Percentiles rank a stretch among this genome's conserved stretches.
Evolutionary conservation across 2,797 vertebrate species (phyloP).

Genomic region (Enteromius thamalakanensis): DNA sequence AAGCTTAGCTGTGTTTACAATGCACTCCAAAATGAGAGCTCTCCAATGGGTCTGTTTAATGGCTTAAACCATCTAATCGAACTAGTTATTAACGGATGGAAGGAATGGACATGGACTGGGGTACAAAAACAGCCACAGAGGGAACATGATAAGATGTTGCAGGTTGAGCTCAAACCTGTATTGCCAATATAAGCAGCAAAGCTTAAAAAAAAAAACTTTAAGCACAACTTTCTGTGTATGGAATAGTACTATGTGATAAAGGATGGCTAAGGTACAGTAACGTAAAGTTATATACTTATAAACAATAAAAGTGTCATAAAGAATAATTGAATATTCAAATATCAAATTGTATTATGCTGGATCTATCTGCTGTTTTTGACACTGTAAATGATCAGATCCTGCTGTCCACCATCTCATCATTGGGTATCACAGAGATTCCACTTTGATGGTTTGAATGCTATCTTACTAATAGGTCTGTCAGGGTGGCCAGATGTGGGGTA

Average conservation of each 20-base stretch:
- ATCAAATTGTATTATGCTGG: no score
- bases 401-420: no score
- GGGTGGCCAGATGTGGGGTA: no score
- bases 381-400: no score
- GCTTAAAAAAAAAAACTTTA: neutral
- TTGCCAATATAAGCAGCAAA: neutral
- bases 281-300: neutral
- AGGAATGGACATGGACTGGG: conserved; percentile 30
- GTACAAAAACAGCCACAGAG: neutral
- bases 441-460: no score
- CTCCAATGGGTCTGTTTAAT: conserved; percentile 49
- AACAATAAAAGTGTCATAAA: neutral
- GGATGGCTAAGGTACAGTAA: neutral
- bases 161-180: neutral
- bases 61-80: conserved; percentile 49
- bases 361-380: no score
- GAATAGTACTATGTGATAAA: neutral
- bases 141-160: no score
- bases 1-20: conserved; percentile 4
- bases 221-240: neutral
- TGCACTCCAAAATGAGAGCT: conserved; percentile 37
- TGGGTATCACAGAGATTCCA: no score
- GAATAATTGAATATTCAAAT: neutral
- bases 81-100: conserved; percentile 51
- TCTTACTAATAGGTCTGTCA: no score